A percentile compares a stretch with the other conserved stretches of the same genome.
Conservation (phyloP, 2,888 invertebrate genomes). For the Nephrotoma appendiculata region DNA sequence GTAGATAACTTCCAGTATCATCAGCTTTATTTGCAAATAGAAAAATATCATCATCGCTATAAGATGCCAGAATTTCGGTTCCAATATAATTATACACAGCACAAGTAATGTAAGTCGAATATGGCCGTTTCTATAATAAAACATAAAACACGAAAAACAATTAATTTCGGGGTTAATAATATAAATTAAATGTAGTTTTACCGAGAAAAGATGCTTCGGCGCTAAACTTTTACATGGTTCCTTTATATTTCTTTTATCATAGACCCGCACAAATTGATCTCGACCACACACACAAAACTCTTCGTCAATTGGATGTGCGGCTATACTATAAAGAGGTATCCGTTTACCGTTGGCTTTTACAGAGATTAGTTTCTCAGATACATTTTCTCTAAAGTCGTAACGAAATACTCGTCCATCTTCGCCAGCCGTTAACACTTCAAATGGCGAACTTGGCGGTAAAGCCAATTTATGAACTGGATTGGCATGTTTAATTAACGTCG, state of each 20-base stretch:
- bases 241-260: slow-evolving; percentile 48
- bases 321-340: slow-evolving; percentile 76
- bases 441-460: slow-evolving; percentile 57
- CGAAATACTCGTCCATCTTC: slow-evolving; percentile 75
- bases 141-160: slow-evolving; percentile 2
- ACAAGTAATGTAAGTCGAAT: slow-evolving; percentile 60
- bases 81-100: slow-evolving; percentile 87
- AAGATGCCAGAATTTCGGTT: slow-evolving; percentile 80
- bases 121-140: slow-evolving; percentile 16
- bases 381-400: slow-evolving; percentile 58
- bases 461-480: slow-evolving; percentile 78
- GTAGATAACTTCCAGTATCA: slow-evolving; percentile 32
- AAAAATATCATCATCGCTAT: slow-evolving; percentile 87
- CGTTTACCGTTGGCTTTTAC: slow-evolving; percentile 41
- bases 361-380: slow-evolving; percentile 9
- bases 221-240: slow-evolving; percentile 40
- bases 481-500: slow-evolving; percentile 50
- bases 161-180: neutral
- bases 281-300: slow-evolving; percentile 76
- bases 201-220: slow-evolving; percentile 31
- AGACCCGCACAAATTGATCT: slow-evolving; percentile 62
- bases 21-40: slow-evolving; percentile 56
- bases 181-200: slow-evolving; percentile 9
- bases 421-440: slow-evolving; percentile 68
- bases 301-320: slow-evolving; percentile 63